These are phyloP conservation scores for Gymnocypris eckloni DNA, from an alignment of 2,797 vertebrate species.

Conservation along the genomic window DNA sequence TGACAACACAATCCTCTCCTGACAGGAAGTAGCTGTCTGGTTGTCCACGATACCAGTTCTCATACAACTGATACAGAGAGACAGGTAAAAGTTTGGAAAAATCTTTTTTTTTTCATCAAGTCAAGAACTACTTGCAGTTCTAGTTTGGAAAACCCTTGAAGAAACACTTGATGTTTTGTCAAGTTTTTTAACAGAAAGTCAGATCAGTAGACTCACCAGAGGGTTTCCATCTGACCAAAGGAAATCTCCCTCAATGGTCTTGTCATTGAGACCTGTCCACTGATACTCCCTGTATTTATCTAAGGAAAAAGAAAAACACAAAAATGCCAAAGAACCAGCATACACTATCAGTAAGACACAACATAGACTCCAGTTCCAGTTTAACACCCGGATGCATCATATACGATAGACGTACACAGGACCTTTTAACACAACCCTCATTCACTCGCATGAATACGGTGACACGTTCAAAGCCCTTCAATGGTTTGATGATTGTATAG, in stretches of 20 bases:
- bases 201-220: conserved; percentile 79
- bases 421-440: conserved; percentile 32
- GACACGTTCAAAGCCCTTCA: conserved; percentile 11
- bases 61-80: conserved; percentile 82
- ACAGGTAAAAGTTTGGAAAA: background rate
- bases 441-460: conserved; percentile 2
- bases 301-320: conserved; percentile 61
- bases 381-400: conserved; percentile 11
- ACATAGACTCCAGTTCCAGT: conserved; percentile 33
- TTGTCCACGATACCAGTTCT: conserved; percentile 93
- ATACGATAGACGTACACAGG: background rate
- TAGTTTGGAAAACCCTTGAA: background rate
- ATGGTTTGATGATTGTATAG: background rate
- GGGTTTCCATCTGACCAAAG: conserved; percentile 93
- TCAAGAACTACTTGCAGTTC: background rate
- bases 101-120: background rate
- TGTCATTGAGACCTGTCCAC: conserved; percentile 93
- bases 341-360: conserved; percentile 57
- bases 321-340: conserved; percentile 68
- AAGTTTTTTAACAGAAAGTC: background rate
- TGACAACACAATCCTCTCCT: conserved; percentile 93
- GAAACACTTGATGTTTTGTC: background rate
- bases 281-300: conserved; percentile 91
- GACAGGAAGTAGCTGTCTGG: conserved; percentile 97
- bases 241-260: conserved; percentile 95